These are phyloP conservation scores for Oceanites oceanicus DNA, from an alignment of 2,113 vertebrate genomes.

Conservation along the genomic window DNA sequence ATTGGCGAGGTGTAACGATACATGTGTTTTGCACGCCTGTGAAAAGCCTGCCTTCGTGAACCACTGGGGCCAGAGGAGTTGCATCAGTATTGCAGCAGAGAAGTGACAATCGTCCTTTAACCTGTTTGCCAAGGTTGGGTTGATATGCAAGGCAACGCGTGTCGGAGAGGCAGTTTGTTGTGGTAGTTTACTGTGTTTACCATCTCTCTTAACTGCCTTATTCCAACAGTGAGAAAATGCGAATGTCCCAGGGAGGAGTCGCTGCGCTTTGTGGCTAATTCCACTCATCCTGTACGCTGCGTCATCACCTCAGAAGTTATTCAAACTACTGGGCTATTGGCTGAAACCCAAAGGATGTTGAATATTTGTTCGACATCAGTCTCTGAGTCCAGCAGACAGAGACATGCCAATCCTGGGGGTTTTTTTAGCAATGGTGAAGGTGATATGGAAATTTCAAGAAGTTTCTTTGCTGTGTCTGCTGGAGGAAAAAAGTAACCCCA, in stretches of 20 bases:
- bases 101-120: background rate
- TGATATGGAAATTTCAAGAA: background rate
- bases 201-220: background rate
- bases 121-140: background rate
- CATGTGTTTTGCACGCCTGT: rapidly evolving
- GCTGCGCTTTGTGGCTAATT: background rate
- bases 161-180: background rate
- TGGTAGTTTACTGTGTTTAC: background rate
- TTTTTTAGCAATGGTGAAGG: background rate
- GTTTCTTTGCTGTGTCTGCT: background rate
- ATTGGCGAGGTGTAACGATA: too few species aligned
- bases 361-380: background rate
- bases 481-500: background rate
- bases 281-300: background rate
- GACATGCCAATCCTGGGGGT: background rate
- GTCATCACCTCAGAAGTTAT: background rate
- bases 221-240: background rate
- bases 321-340: background rate
- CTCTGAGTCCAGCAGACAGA: background rate
- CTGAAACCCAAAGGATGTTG: background rate
- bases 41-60: background rate
- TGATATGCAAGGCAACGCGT: rapidly evolving
- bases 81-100: background rate
- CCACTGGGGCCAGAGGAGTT: background rate
- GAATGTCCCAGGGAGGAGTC: background rate